A percentile compares a stretch with the other conserved stretches of the same genome.
phyloP scores from a whole-genome alignment of 2,888 invertebrate species.

The Leucophenga montana region DNA sequence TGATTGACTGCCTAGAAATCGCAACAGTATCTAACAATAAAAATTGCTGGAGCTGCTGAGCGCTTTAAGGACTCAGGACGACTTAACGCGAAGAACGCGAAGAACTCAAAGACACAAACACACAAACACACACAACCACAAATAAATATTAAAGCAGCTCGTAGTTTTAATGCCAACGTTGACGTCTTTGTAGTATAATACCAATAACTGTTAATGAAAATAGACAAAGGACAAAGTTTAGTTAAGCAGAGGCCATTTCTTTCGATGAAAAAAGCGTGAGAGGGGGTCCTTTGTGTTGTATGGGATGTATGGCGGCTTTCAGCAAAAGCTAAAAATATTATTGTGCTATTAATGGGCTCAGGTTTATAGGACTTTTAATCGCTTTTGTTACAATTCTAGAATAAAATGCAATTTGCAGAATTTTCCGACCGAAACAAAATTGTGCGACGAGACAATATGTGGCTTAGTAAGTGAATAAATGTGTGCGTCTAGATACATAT shows the following conservation, averaged over 20 bases:
- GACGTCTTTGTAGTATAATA: slow-evolving; percentile 58
- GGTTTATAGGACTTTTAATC: slow-evolving; percentile 68
- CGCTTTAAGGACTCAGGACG: neutral
- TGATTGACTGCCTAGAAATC: neutral
- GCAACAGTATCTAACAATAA: no score
- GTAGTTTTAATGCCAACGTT: neutral
- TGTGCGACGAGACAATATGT: slow-evolving; percentile 61
- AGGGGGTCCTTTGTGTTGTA: slow-evolving; percentile 30
- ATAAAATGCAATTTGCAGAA: slow-evolving; percentile 10
- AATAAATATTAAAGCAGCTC: neutral
- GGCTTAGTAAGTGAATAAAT: no score
- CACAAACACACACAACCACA: neutral
- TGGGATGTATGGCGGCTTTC: slow-evolving; percentile 46
- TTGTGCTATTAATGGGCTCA: slow-evolving; percentile 65
- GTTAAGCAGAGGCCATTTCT: slow-evolving; percentile 37
- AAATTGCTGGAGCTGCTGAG: no score
- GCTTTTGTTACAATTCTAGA: slow-evolving; percentile 62
- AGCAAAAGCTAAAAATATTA: slow-evolving; percentile 67
- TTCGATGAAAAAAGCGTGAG: no score
- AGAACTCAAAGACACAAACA: neutral
- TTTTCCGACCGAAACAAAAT: neutral
- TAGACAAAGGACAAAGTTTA: slow-evolving; percentile 63
- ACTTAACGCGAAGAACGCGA: slow-evolving; percentile 19
- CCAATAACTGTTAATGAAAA: slow-evolving; percentile 70
- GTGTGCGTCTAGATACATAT: no score